phyloP scores from a whole-genome alignment of 2,113 vertebrate species.

The Hyla sarda region DNA sequence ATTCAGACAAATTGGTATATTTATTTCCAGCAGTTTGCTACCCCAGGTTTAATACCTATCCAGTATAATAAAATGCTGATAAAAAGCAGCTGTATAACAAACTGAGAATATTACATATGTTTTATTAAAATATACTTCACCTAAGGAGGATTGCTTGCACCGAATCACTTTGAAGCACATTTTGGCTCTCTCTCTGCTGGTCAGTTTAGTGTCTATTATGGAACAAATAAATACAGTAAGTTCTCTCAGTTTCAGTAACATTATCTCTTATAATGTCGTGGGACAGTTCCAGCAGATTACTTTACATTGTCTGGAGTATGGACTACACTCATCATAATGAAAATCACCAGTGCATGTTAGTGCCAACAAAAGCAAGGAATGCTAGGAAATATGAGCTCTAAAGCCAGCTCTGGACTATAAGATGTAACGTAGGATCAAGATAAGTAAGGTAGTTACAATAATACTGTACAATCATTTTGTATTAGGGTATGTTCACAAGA shows the following conservation, averaged over 20 bases:
- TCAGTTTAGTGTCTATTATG: constrained; percentile 87
- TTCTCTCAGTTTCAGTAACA: not conserved
- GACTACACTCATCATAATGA: not conserved
- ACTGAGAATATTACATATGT: not conserved
- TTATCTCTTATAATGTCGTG: not conserved
- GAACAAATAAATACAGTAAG: not conserved
- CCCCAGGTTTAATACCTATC: not conserved
- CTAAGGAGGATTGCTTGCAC: constrained; percentile 80
- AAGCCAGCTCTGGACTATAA: no score
- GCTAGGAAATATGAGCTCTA: no score
- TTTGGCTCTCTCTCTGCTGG: constrained; percentile 89
- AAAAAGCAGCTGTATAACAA: not conserved
- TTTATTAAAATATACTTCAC: constrained; percentile 67
- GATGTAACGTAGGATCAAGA: no score
- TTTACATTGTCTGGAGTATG: not conserved
- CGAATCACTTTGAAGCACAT: constrained; percentile 89
- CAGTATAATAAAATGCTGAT: not conserved
- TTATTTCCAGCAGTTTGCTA: not conserved
- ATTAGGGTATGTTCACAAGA: no score
- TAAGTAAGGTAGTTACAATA: no score
- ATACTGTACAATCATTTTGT: no score
- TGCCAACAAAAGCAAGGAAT: not conserved
- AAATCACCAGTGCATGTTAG: not conserved
- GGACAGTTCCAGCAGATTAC: not conserved
- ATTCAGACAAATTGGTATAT: not conserved